phyloP scores from a whole-genome alignment of 2,888 invertebrate species.

The Pterobdella sp. region DNA sequence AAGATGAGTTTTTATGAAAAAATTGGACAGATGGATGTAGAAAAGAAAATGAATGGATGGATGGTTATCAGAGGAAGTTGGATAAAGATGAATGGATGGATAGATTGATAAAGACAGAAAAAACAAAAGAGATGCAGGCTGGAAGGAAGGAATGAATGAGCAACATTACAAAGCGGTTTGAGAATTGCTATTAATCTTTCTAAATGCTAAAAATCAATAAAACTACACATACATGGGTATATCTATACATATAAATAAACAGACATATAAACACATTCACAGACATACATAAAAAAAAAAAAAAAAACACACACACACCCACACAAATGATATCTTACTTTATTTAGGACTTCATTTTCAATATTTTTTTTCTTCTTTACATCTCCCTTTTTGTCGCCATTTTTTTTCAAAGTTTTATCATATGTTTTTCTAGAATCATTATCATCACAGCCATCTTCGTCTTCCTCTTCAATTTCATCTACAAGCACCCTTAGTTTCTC shows the following conservation, averaged over 20 bases:
- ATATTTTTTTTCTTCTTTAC: not conserved
- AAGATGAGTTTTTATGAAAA: too few species aligned
- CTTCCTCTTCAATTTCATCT: not conserved
- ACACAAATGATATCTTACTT: too few species aligned
- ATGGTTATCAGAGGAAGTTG: not conserved
- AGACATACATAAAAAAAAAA: not conserved
- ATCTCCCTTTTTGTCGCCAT: not conserved
- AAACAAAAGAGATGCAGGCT: not conserved
- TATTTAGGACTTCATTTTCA: not conserved
- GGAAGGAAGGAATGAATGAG: not conserved
- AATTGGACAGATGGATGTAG: not conserved
- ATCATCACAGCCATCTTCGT: not conserved
- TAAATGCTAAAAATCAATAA: not conserved
- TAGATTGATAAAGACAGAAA: not conserved
- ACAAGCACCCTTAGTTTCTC: too few species aligned
- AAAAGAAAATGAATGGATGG: not conserved
- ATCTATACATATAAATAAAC: not conserved
- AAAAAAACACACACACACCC: not conserved
- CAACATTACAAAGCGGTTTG: not conserved
- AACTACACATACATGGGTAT: not conserved
- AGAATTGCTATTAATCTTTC: not conserved
- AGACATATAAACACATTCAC: not conserved
- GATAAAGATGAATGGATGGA: not conserved
- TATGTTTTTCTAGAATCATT: not conserved
- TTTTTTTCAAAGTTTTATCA: not conserved